Base-by-base conservation (phyloP, 2,113 vertebrate genomes). In the Etheostoma cragini region DNA sequence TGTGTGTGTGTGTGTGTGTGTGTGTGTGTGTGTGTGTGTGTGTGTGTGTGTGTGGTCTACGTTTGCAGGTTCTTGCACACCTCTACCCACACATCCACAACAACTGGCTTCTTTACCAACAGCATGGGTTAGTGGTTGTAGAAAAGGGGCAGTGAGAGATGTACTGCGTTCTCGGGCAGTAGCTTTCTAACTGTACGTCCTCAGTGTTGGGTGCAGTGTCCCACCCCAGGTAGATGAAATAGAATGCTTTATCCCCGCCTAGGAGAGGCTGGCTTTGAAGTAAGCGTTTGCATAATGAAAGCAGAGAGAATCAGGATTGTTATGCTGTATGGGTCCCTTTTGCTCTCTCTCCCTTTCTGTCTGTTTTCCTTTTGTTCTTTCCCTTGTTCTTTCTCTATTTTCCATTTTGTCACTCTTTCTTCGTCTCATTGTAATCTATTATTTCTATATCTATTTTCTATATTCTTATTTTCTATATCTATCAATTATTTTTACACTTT, bases 211-310 rank as follows among this genome's bases (percentile, higher is more conserved):
- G 66, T 38, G 65, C 76, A 49, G 69, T 81, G 83, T 91, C 91
- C 85, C 91, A 87, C 78, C 78, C 80, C 80, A 93, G 89, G 87
- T 91, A 93, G 91, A 93, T 93, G 91, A 93, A 93, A 91, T 89
- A 79, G 90, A 94, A 93, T 94, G 86, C 84, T 88, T 93, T 87
- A 93, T 91, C 78, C 73, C 82, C 89, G 90, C 89, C 90, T 89
- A 90, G 52, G 42, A 91, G 90, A 85, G 87, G 49, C 87, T 72
- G 74, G 84, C 92, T 93, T 94, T 94, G 92, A 93, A 93, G 92
- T 93, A 80, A 88, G 79, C 66, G 72, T 91, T 87, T 91, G 91
- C 93, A 93, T 94, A 93, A 93, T 93, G 88, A 91, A 91, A 89
- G 88, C 80, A 4, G 74, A 87, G 85, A 88, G 89, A 89, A 88